Base-by-base conservation (phyloP, 2,888 invertebrate genomes). In the Gortyna flavago region DNA sequence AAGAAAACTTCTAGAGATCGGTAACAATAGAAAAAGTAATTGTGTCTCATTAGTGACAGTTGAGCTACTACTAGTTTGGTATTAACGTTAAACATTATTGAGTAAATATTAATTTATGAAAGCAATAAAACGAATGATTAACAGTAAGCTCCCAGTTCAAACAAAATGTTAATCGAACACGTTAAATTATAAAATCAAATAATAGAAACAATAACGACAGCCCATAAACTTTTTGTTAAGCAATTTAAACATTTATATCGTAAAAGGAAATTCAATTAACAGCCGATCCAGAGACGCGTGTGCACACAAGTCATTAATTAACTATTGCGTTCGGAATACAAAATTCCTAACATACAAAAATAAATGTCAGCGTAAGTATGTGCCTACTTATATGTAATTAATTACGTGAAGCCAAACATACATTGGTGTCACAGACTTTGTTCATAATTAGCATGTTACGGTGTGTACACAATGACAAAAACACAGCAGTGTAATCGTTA, bases 361-460 rank as follows among this genome's bases (percentile, higher is more conserved):
- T 79, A 80, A 83, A 87, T 83, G 77, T 79, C 81, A 83, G 64
- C 57, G 76, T 81, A 77, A 76, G 77, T 74, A 83, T 61, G 11
- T 71, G 25, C 72, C 44, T 44, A 44, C 44, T 13, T 72, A 64
- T 79, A 85, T 83, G 87, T 87, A 87, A 90, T 90, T 88, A 88
- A 91, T 91, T 89, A 90, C 85, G 85, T 79, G 85, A 79, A 81
- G 77, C 79, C 80, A 90, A 87, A 90, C 87, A 88, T 59, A 83
- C 81, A 89, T 85, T 86, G 85, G 80, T 89, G 89, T 86, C 85
- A 85, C 90, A 93, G 92, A 93, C 92, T 92, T 92, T 90, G 92
- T 89, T 89, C 90, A 90, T 92, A 92, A 93, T 93, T 92, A 93
- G 89, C 92, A 92, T 91, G 89, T 91, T 86, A 89, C 87, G 85